Evolutionary conservation across 2,888 invertebrate genomes (phyloP).

Genomic region (Luperina nickerlii): DNA sequence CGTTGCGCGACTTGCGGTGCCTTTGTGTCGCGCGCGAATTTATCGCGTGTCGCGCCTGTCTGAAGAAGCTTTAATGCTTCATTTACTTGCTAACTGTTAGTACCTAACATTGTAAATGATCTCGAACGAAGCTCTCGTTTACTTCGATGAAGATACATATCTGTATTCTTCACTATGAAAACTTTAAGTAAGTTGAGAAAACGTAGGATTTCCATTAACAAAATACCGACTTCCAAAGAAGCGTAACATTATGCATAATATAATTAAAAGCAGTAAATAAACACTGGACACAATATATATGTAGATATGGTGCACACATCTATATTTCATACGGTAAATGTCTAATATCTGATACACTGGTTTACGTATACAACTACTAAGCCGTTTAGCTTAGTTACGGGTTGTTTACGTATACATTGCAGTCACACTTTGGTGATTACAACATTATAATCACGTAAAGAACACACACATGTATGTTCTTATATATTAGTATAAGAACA

Average conservation of each 20-base stretch:
- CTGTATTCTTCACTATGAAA: slow-evolving; percentile 6
- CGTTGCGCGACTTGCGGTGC: too few species aligned
- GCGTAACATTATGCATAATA: too few species aligned
- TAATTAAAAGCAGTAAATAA: neutral
- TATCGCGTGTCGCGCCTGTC: too few species aligned
- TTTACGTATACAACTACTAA: neutral
- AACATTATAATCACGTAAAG: neutral
- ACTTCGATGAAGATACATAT: slow-evolving; percentile 19
- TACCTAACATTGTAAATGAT: slow-evolving; percentile 29
- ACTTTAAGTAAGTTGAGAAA: slow-evolving; percentile 12
- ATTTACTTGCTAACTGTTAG: slow-evolving; percentile 32
- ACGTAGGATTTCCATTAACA: neutral
- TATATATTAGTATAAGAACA: too few species aligned
- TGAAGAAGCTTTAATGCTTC: slow-evolving; percentile 12
- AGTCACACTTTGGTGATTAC: neutral
- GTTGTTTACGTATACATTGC: neutral
- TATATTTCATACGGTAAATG: neutral
- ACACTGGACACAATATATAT: neutral
- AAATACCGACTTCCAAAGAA: neutral
- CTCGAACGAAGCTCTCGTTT: slow-evolving; percentile 6
- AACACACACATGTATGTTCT: too few species aligned
- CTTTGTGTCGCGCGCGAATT: too few species aligned
- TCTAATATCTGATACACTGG: neutral
- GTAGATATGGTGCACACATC: neutral
- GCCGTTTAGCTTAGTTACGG: neutral